Percentiles rank a stretch among this genome's conserved stretches.
These are phyloP conservation scores for Herminia tarsipennalis DNA, from an alignment of 2,888 invertebrate species.

Conservation along the genomic window DNA sequence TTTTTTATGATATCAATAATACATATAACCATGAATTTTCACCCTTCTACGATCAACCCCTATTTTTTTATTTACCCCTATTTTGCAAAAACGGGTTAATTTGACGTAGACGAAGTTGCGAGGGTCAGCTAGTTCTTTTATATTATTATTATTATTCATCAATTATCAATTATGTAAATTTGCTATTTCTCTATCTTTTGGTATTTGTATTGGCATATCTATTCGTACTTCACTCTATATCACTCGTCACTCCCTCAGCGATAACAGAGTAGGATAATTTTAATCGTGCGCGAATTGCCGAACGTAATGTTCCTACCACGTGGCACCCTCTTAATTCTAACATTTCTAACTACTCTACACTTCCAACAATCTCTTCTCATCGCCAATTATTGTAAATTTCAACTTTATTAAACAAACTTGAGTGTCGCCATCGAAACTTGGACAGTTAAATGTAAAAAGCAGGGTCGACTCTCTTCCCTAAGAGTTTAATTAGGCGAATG, in stretches of 20 bases:
- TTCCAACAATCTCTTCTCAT: conserved; percentile 62
- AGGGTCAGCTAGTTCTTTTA: no score
- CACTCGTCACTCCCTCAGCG: conserved; percentile 72
- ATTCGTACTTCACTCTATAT: conserved; percentile 39
- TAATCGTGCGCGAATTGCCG: conserved; percentile 81
- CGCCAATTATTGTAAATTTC: conserved; percentile 44
- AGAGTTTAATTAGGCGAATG: conserved; percentile 37
- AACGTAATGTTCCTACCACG: conserved; percentile 74
- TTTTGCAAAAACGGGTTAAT: no score
- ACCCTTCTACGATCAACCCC: no score
- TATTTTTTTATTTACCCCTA: no score
- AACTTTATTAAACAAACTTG: conserved; percentile 45
- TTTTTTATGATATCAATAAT: no score
- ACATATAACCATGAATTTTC: no score
- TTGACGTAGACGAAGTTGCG: no score
- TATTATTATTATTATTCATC: no score
- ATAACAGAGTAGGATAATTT: conserved; percentile 83
- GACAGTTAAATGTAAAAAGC: conserved; percentile 42
- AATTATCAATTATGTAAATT: neutral
- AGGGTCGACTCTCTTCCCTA: conserved; percentile 26
- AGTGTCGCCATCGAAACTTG: conserved; percentile 33
- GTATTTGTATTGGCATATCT: conserved; percentile 35
- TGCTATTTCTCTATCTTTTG: neutral
- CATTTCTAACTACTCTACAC: conserved; percentile 50
- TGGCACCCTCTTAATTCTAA: conserved; percentile 70